Conservation (phyloP, 2,113 vertebrate species). For the Hypanus sabinus region DNA sequence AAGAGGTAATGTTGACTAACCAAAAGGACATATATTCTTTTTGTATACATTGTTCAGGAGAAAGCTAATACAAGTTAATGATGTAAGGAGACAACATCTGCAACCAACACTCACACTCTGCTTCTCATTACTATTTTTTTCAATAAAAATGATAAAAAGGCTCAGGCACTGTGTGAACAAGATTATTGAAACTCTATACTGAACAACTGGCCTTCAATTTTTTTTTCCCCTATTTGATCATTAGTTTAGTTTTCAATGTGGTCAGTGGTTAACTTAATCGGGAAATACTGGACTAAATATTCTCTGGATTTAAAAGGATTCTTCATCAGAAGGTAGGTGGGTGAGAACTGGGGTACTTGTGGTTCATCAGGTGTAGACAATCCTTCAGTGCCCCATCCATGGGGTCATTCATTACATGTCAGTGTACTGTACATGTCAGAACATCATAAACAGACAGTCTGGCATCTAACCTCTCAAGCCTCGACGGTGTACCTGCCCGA, state of each 20-base stretch:
- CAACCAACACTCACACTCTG: no score
- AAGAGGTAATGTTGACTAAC: no score
- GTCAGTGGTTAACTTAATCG: neutral
- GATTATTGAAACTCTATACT: neutral
- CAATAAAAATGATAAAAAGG: no score
- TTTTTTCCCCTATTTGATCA: neutral
- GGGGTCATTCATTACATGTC: neutral
- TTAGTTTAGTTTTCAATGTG: neutral
- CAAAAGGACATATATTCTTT: no score
- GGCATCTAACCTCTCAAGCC: no score
- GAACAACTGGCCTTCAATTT: neutral
- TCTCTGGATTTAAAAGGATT: neutral
- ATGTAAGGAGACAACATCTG: no score
- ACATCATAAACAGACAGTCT: no score
- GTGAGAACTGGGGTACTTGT: neutral
- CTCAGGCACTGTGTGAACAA: no score
- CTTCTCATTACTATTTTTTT: no score
- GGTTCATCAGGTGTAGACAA: neutral
- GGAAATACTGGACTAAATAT: neutral
- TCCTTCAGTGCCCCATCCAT: neutral
- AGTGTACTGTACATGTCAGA: neutral
- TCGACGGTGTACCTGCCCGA: no score
- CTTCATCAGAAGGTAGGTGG: neutral
- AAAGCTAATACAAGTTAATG: no score
- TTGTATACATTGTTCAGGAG: no score